phyloP scores from a whole-genome alignment of 2,113 vertebrate genomes.

The Callaeas wilsoni region DNA sequence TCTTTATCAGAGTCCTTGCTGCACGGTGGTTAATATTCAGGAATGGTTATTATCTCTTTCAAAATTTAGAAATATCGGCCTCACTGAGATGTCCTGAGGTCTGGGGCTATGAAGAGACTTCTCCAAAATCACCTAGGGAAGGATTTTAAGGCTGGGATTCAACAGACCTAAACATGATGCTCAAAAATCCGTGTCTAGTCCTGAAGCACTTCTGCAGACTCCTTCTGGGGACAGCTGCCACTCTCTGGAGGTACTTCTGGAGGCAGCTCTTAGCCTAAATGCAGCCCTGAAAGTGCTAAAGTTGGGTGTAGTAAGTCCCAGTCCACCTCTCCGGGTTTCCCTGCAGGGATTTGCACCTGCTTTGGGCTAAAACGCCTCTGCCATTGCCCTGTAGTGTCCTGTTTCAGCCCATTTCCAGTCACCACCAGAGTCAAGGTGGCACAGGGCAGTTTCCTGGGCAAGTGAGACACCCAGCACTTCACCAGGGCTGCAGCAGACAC shows the following conservation, averaged over 20 bases:
- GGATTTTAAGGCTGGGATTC: not conserved
- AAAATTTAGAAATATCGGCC: not conserved
- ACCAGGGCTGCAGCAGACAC: not conserved
- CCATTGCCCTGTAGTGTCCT: too few relatives aligned
- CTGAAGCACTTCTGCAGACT: not conserved
- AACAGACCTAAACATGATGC: not conserved
- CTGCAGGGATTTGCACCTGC: not conserved
- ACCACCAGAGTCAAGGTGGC: not conserved
- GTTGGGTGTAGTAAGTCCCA: not conserved
- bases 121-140: not conserved
- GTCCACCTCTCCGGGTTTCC: not conserved
- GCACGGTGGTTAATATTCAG: conserved; percentile 7
- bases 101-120: not conserved
- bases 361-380: not conserved
- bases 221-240: not conserved
- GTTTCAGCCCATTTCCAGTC: not conserved
- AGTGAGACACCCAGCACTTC: not conserved
- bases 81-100: not conserved
- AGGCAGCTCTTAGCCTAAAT: not conserved
- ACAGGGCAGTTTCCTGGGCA: not conserved
- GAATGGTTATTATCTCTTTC: not conserved
- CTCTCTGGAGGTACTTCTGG: not conserved
- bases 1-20: conserved; percentile 10
- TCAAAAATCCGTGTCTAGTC: not conserved
- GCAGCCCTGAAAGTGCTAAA: not conserved